Conservation (phyloP, 1,140 invertebrate species). For the Caenorhabditis briggsae region DNA sequence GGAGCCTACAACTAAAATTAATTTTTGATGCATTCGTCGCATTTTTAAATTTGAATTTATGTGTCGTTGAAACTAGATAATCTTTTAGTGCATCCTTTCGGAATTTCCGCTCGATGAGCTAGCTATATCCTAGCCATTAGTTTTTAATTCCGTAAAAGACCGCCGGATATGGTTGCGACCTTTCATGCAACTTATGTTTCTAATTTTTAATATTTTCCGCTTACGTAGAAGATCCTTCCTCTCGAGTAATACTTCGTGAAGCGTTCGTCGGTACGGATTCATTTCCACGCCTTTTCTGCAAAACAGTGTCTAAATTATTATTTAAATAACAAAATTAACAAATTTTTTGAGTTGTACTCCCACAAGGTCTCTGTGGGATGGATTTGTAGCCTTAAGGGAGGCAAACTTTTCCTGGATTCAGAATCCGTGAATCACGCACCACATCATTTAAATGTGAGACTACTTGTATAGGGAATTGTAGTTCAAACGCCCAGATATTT, state of each 20-base stretch:
- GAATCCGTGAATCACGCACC: background rate
- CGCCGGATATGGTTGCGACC: background rate
- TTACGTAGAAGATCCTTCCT: conserved; percentile 58
- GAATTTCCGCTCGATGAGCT: too few species aligned
- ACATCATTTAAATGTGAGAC: conserved; percentile 4
- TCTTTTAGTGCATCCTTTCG: too few species aligned
- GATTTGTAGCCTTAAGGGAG: background rate
- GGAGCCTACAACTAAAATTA: conserved; percentile 13
- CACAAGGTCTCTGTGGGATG: background rate
- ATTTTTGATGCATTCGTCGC: conserved; percentile 6
- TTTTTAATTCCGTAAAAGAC: conserved; percentile 11
- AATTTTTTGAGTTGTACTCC: background rate
- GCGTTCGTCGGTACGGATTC: conserved; percentile 21
- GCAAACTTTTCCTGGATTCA: conserved; percentile 13
- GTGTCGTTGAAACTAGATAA: conserved; percentile 3
- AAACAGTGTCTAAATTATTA: background rate
- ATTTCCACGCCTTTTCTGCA: conserved; percentile 41
- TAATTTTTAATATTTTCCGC: conserved; percentile 17
- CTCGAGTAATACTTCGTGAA: conserved; percentile 47
- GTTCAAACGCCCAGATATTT: background rate
- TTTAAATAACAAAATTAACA: background rate
- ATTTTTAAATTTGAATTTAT: background rate
- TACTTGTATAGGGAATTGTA: background rate
- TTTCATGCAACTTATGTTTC: conserved; percentile 5
- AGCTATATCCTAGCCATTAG: background rate